phyloP scores from a whole-genome alignment of 1,140 invertebrate species.

The Drosophila truncata region DNA sequence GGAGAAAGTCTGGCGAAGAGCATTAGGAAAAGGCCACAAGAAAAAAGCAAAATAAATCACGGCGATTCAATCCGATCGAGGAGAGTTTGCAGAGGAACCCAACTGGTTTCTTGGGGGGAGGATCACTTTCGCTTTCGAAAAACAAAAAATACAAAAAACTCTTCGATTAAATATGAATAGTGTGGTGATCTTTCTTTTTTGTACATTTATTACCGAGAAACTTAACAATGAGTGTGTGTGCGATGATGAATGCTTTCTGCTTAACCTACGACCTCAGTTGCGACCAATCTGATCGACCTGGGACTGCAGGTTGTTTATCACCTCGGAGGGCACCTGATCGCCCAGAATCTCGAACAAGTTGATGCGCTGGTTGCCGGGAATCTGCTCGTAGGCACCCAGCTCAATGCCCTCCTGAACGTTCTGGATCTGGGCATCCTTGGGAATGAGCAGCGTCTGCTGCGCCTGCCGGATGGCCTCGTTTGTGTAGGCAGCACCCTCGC shows the following conservation, averaged over 20 bases:
- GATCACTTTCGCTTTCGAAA: constrained; percentile 67
- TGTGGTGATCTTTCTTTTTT: constrained; percentile 45
- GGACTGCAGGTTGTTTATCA: constrained; percentile 93
- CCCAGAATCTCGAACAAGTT: constrained; percentile 93
- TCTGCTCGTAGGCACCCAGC: constrained; percentile 92
- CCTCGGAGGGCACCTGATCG: constrained; percentile 92
- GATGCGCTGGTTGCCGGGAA: constrained; percentile 92
- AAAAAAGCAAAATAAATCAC: constrained; percentile 42
- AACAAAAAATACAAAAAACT: constrained; percentile 40
- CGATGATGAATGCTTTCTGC: constrained; percentile 40
- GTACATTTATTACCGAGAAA: constrained; percentile 52
- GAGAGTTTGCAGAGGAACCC: constrained; percentile 47
- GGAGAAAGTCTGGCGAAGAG: constrained; percentile 66
- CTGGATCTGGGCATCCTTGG: constrained; percentile 93
- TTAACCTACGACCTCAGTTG: constrained; percentile 85
- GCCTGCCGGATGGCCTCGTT: constrained; percentile 94
- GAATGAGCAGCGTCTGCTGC: constrained; percentile 92
- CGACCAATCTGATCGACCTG: constrained; percentile 93
- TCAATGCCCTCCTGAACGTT: constrained; percentile 94
- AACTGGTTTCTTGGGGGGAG: constrained; percentile 61
- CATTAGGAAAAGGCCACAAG: constrained; percentile 51
- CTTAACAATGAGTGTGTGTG: constrained; percentile 66
- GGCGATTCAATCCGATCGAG: constrained; percentile 32
- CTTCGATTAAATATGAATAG: constrained; percentile 55
- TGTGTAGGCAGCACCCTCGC: constrained; percentile 92